These are phyloP conservation scores for Ciconia nigra DNA, from an alignment of 2,797 vertebrate species.

Conservation along the genomic window DNA sequence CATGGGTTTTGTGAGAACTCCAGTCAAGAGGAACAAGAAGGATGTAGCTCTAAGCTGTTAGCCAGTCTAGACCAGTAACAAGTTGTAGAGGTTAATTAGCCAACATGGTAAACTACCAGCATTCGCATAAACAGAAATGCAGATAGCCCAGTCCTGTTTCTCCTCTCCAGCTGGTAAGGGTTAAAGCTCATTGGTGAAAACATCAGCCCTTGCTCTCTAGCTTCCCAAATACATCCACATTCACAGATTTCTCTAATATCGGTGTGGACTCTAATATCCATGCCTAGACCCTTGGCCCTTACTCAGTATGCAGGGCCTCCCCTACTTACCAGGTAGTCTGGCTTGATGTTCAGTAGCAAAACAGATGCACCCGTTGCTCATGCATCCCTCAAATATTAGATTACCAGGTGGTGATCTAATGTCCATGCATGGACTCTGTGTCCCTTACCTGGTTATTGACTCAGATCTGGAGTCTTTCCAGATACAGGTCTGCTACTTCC, in stretches of 20 bases:
- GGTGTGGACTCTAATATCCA: background rate
- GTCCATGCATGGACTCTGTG: accelerated
- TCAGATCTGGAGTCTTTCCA: background rate
- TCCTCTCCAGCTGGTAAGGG: background rate
- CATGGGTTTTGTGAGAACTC: background rate
- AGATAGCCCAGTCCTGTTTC: background rate
- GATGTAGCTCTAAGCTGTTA: background rate
- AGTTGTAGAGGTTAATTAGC: background rate
- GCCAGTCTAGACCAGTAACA: background rate
- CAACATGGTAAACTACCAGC: background rate
- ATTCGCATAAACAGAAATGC: accelerated
- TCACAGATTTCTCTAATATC: background rate
- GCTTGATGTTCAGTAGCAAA: background rate
- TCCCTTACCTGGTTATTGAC: background rate
- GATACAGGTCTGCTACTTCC: background rate
- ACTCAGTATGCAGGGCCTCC: background rate
- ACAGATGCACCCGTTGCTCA: background rate
- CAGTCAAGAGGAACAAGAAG: background rate
- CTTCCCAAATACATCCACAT: background rate
- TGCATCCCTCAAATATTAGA: background rate
- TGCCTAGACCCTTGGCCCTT: background rate
- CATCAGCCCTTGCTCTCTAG: background rate
- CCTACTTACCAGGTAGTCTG: background rate
- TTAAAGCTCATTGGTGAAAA: background rate
- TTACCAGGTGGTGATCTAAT: background rate